Conservation (phyloP, 2,113 vertebrate species). For the Cebus imitator region DNA sequence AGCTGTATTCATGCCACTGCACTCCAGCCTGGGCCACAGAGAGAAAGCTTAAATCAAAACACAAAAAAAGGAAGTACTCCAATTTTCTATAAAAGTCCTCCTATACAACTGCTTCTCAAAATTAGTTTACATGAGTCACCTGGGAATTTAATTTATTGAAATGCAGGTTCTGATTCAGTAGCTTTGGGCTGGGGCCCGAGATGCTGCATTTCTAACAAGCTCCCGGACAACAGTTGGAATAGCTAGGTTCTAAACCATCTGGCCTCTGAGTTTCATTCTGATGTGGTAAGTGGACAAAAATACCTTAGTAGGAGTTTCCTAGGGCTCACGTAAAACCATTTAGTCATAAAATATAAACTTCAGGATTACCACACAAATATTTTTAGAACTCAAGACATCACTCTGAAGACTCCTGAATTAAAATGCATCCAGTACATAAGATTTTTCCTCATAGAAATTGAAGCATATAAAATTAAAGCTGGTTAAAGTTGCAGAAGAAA, state of each 20-base stretch:
- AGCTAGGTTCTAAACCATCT: neutral
- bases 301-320: neutral
- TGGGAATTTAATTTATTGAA: neutral
- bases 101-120: neutral
- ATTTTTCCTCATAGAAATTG: neutral
- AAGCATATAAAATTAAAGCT: conserved; percentile 27
- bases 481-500: neutral
- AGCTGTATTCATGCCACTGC: too few relatives aligned
- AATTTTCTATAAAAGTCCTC: neutral
- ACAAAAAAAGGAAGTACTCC: too few relatives aligned
- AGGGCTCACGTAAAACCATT: neutral
- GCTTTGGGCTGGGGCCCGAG: neutral
- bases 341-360: neutral
- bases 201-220: neutral
- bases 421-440: neutral
- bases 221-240: neutral
- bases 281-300: neutral
- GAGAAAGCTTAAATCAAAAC: too few relatives aligned
- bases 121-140: neutral
- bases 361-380: neutral
- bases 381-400: neutral
- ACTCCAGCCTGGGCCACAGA: too few relatives aligned
- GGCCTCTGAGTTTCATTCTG: neutral
- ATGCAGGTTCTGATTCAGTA: neutral
- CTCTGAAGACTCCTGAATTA: neutral